phyloP scores from a whole-genome alignment of 2,113 vertebrate species.

The Pseudopodoces humilis region DNA sequence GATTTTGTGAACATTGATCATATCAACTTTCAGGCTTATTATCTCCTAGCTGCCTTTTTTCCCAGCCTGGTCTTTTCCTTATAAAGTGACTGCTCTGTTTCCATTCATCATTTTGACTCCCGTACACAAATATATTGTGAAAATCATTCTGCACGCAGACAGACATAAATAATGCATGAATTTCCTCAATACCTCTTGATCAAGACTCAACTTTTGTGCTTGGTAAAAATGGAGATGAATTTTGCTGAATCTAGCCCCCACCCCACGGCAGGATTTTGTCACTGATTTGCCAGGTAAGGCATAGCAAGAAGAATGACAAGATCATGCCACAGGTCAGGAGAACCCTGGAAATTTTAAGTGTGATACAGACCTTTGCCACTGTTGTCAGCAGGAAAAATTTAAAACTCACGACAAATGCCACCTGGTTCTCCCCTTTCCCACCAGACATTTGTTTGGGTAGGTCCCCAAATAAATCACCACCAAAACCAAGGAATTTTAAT shows the following conservation, averaged over 20 bases:
- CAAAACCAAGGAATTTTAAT: background rate
- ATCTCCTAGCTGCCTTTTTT: background rate
- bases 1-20: background rate
- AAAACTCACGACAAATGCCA: background rate
- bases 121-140: background rate
- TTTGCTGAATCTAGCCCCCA: background rate
- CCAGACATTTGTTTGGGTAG: background rate
- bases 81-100: background rate
- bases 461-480: background rate
- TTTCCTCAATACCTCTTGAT: background rate
- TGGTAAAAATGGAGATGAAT: background rate
- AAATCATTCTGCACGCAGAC: background rate
- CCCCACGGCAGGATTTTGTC: background rate
- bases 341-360: background rate
- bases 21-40: background rate
- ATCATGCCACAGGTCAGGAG: background rate
- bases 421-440: background rate
- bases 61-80: background rate
- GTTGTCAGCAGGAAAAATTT: background rate
- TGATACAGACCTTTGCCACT: background rate
- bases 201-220: background rate
- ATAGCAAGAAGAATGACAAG: background rate
- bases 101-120: background rate
- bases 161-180: background rate
- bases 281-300: background rate